Evolutionary conservation across 2,888 invertebrate species (phyloP).

Genomic region (Drosophila rubida): DNA sequence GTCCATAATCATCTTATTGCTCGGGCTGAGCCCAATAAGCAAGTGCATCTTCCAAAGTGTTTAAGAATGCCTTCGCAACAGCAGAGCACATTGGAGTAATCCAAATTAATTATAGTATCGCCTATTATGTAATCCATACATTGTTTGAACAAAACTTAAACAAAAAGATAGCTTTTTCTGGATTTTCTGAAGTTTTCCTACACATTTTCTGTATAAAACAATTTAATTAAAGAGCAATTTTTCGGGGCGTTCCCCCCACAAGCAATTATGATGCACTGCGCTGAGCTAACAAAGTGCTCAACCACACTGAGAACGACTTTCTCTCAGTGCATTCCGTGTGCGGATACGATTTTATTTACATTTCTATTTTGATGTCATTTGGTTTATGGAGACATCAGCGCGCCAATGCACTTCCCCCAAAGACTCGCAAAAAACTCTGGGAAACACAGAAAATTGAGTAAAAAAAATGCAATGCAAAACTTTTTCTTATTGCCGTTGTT

Average conservation of each 20-base stretch:
- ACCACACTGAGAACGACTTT: slow-evolving; percentile 3
- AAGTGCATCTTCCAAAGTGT: background rate
- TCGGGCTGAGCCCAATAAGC: slow-evolving; percentile 22
- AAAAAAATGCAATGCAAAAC: slow-evolving; percentile 49
- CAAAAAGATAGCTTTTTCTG: no score
- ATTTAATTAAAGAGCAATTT: background rate
- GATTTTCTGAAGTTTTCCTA: no score
- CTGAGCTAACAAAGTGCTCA: background rate
- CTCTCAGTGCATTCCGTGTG: slow-evolving; percentile 35
- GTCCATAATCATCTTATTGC: slow-evolving; percentile 41
- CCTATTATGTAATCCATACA: no score
- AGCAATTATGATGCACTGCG: background rate
- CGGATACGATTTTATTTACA: slow-evolving; percentile 38
- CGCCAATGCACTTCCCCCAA: background rate
- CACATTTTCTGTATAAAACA: no score
- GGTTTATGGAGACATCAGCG: slow-evolving; percentile 55
- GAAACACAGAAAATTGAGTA: slow-evolving; percentile 36
- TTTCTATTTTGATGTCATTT: slow-evolving; percentile 52
- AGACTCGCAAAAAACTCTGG: slow-evolving; percentile 26
- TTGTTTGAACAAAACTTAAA: no score
- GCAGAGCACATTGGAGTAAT: no score
- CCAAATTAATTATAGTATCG: no score
- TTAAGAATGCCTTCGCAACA: no score
- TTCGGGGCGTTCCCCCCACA: background rate
- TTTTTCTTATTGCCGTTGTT: slow-evolving; percentile 47